Base-by-base conservation (phyloP, 2,888 invertebrate genomes). In the Lottia gigantea region DNA sequence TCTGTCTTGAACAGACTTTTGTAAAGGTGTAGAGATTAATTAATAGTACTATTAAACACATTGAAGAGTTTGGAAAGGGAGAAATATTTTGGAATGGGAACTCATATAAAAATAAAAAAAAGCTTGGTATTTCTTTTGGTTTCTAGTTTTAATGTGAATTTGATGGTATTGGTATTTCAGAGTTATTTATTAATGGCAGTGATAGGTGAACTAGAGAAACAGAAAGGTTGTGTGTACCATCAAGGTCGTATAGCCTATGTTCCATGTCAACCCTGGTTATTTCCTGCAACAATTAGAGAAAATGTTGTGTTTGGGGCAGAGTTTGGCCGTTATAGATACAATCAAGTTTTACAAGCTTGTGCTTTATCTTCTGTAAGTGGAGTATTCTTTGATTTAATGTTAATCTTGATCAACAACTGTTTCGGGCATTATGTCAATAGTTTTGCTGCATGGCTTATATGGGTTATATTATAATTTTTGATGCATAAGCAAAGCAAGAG, bases 231-330 rank as follows among this genome's bases (percentile, higher is more conserved):
- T 23, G 65, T 82, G 15, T 70, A 77, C 12, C 72, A 77, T 23
- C 73, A 75, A 61, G 82, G 82, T 12, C 74, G 70, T 12, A 46
- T 82, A 62, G 77, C 76, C 8, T 81, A 75, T 62, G 76, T 79
- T 15, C 72, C 80, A 2, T 71, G 77, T 64, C 66, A 67, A 46
- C 78, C 80, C 25, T 82, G 82, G 81, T 67, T 82, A 64, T 81
- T 82, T 74, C 71, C 78, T 14, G 82, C 78, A 4, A 75, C 80
- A 46, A 74, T 82, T n/a, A 46, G 81, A 23, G 81, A 82, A 47
- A 82, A 82, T 67, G 77, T 82, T 64, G 71, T 81, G 19, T 82
- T 82, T 74, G 81, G 82, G 3, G 63, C 74, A 6, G 77, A 81
- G 64, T 75, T 79, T 65, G 78, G 78, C 26, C 71, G 77, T 45